phyloP scores from a whole-genome alignment of 1,140 invertebrate genomes.

The Microplitis demolitor region DNA sequence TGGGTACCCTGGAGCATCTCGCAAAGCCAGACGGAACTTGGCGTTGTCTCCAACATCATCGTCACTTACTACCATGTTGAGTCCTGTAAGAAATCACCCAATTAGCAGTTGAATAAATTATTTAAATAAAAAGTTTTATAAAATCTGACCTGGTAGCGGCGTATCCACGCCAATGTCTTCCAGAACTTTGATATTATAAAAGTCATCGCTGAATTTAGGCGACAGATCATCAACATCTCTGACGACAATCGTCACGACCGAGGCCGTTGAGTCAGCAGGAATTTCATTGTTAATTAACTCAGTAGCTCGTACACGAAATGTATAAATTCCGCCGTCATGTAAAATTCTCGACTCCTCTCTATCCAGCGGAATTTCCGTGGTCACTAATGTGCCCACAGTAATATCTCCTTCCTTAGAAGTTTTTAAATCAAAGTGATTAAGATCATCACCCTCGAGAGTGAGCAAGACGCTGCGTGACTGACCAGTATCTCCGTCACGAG shows the following conservation, averaged over 20 bases:
- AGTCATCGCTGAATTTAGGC: constrained; percentile 74
- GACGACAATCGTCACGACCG: constrained; percentile 78
- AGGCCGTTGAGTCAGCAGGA: constrained; percentile 70
- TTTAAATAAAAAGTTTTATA: constrained; percentile 36
- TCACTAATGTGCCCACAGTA: constrained; percentile 63
- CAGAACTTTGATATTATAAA: constrained; percentile 73
- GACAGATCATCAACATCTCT: constrained; percentile 83
- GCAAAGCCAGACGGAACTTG: constrained; percentile 70
- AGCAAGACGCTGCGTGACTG: constrained; percentile 70
- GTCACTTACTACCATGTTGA: constrained; percentile 78
- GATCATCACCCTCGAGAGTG: constrained; percentile 70
- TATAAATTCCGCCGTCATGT: constrained; percentile 79
- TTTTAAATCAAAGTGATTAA: constrained; percentile 71
- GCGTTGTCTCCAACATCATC: constrained; percentile 77
- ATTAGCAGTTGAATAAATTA: constrained; percentile 7
- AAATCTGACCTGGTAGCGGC: constrained; percentile 63
- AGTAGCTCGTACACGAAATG: constrained; percentile 74
- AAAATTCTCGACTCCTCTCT: constrained; percentile 75
- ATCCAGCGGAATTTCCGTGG: constrained; percentile 71
- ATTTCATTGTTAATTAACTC: constrained; percentile 75
- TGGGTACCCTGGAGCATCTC: constrained; percentile 67
- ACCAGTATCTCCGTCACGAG: constrained; percentile 78
- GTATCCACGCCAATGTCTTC: constrained; percentile 78
- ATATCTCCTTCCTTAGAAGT: constrained; percentile 62
- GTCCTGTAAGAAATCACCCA: constrained; percentile 52